phyloP scores from a whole-genome alignment of 2,797 vertebrate genomes.

The Propithecus perrieri region DNA sequence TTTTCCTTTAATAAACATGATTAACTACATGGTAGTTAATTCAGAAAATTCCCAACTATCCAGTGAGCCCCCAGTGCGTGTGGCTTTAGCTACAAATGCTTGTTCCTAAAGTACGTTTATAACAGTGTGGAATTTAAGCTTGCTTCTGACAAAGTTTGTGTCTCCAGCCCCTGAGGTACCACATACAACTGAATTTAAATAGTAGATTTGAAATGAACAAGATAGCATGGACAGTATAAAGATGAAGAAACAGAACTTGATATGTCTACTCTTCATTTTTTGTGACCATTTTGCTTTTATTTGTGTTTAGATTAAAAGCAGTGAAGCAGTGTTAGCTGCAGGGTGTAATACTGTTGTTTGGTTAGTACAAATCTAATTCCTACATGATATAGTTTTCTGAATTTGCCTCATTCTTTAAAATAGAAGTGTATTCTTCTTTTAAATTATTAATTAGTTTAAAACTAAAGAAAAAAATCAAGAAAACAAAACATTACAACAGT shows the following conservation, averaged over 20 bases:
- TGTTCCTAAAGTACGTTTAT: not conserved
- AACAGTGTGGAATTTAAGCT: not conserved
- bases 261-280: not conserved
- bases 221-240: not conserved
- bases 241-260: not conserved
- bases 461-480: not conserved
- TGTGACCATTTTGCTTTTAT: not conserved
- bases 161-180: not conserved
- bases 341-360: not conserved
- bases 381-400: not conserved
- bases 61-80: not conserved
- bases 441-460: conserved; percentile 32
- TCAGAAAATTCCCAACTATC: not conserved
- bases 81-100: not conserved
- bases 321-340: not conserved
- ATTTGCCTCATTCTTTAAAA: not conserved
- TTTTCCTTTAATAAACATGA: not conserved
- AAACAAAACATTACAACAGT: not conserved
- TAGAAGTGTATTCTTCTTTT: not conserved
- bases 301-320: not conserved
- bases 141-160: not conserved
- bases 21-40: not conserved
- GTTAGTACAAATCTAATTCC: not conserved
- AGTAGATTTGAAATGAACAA: conserved; percentile 2
- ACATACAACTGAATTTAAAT: not conserved